phyloP scores from a whole-genome alignment of 2,797 vertebrate species.

The Oreonectes daqikongensis region DNA sequence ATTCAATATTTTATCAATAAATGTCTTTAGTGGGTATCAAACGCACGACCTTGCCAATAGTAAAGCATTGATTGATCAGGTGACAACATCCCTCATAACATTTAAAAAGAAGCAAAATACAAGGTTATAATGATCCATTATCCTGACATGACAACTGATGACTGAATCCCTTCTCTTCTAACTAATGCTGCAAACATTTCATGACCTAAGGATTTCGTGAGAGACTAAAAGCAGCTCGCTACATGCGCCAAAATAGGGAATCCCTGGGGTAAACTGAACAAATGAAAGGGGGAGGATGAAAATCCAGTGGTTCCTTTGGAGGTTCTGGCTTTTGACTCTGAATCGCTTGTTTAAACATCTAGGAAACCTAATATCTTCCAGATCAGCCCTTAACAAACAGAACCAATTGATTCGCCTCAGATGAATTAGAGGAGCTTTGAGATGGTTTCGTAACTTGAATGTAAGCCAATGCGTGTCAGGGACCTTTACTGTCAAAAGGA shows the following conservation, averaged over 20 bases:
- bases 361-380: conserved; percentile 48
- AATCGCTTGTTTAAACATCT: conserved; percentile 41
- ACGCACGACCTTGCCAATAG: not conserved
- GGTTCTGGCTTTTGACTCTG: conserved; percentile 34
- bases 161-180: conserved; percentile 22
- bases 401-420: conserved; percentile 44
- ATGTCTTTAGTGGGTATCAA: not conserved
- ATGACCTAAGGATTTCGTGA: conserved; percentile 14
- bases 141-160: too few relatives aligned
- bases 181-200: conserved; percentile 36
- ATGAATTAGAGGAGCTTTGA: conserved; percentile 39
- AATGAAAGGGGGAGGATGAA: not conserved
- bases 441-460: conserved; percentile 25
- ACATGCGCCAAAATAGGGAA: not conserved
- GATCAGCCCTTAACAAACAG: conserved; percentile 38
- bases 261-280: conserved; percentile 13
- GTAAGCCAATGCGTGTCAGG: conserved; percentile 19
- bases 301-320: conserved; percentile 12
- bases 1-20: not conserved
- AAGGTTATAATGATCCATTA: conserved; percentile 2
- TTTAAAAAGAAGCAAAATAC: not conserved
- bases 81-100: not conserved
- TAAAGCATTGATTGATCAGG: not conserved
- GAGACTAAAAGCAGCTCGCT: not conserved
- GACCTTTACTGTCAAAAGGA: conserved; percentile 23